Conservation (phyloP, 2,888 invertebrate genomes). For the Synergus japonicus region DNA sequence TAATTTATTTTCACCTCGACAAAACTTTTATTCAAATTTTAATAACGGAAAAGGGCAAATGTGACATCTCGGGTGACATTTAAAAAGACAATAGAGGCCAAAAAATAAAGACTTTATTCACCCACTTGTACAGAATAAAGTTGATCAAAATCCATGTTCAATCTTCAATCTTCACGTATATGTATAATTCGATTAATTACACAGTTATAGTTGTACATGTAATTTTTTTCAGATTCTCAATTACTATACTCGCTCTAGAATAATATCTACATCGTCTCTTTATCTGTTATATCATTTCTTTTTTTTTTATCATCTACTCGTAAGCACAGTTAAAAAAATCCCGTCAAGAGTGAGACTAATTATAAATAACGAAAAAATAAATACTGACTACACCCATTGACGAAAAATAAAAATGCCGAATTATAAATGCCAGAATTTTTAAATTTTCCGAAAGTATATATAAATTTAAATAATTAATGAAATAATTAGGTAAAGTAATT, state of each 20-base stretch:
- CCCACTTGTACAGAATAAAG: slow-evolving; percentile 72
- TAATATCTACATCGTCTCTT: slow-evolving; percentile 61
- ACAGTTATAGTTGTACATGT: slow-evolving; percentile 56
- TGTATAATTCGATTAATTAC: slow-evolving; percentile 45
- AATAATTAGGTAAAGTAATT: too few species aligned
- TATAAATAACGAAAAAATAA: too few species aligned
- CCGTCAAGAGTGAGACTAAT: neutral
- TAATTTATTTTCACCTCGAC: too few species aligned
- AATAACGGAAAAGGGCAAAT: neutral
- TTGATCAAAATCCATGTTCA: slow-evolving; percentile 65
- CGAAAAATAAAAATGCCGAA: too few species aligned
- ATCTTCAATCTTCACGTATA: slow-evolving; percentile 48
- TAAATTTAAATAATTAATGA: too few species aligned
- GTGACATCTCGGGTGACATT: neutral
- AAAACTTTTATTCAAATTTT: neutral
- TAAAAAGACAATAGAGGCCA: slow-evolving; percentile 72
- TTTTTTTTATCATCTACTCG: slow-evolving; percentile 36
- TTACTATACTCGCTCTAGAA: slow-evolving; percentile 61
- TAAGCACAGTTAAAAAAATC: slow-evolving; percentile 28
- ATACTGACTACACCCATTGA: too few species aligned
- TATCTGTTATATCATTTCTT: slow-evolving; percentile 16
- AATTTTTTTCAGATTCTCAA: slow-evolving; percentile 58
- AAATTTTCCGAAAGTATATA: too few species aligned
- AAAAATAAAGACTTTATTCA: slow-evolving; percentile 74
- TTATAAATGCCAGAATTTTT: too few species aligned